phyloP scores from a whole-genome alignment of 2,797 vertebrate species.

The Ficedula albicollis region DNA sequence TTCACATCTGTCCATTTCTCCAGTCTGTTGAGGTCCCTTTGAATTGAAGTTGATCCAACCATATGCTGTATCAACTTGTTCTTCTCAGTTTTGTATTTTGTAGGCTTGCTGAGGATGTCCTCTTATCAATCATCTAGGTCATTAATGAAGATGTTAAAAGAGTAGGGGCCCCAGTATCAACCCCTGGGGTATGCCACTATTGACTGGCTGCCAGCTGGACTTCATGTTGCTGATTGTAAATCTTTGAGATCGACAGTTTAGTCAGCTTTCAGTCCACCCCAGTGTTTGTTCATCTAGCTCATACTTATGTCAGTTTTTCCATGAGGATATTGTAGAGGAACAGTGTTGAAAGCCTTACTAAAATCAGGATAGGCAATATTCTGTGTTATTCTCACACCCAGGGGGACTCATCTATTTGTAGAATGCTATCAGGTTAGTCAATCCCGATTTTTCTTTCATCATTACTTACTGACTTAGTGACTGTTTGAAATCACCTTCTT shows the following conservation, averaged over 20 bases:
- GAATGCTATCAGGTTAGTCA: background rate
- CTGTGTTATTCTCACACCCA: background rate
- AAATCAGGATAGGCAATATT: background rate
- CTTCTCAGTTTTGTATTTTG: background rate
- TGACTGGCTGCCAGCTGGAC: background rate
- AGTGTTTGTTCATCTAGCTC: background rate
- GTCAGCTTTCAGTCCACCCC: background rate
- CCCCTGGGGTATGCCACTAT: background rate
- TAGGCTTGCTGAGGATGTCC: background rate
- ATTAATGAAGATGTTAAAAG: background rate
- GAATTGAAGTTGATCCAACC: background rate
- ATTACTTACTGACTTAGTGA: background rate
- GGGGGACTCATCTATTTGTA: background rate
- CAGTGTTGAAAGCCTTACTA: background rate
- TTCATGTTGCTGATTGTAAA: background rate
- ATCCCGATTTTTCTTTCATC: background rate
- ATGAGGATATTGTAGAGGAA: background rate
- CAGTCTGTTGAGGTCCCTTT: background rate
- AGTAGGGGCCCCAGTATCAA: background rate
- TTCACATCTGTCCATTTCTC: background rate
- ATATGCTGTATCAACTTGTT: background rate
- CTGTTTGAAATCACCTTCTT: background rate
- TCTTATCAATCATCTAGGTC: background rate
- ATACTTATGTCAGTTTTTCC: background rate
- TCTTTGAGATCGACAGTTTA: background rate